Evolutionary conservation across 2,797 vertebrate genomes (phyloP), one percentile per base, ranked within the genome.

Genomic region (Knipowitschia caucasica): DNA sequence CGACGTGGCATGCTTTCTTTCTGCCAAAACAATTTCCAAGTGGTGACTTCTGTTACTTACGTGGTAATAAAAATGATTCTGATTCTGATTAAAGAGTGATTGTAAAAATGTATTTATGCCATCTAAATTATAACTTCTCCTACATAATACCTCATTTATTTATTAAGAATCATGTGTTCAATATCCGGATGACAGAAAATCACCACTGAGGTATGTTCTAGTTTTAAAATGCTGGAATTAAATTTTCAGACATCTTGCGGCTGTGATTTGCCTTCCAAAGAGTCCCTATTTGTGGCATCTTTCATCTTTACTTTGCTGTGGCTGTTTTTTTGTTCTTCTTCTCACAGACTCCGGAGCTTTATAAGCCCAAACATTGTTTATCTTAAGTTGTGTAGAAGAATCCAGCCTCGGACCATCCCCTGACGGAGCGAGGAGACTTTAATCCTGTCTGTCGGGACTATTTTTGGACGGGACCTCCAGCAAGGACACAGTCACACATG

Each of bases 361-460:
- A 15, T 15, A 35, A 35, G 33, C n/a, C 33, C 5, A 39, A 39
- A 23, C 18, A 23, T 3, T 42, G 3, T 42, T 14, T 42, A 23
- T 42, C 39, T 42, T 42, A 12, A 44, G 23, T 29, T 17, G n/a
- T 9, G 44, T 8, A 42, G 56, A 34, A 49, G 47, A 29, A 40
- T 54, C 69, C 38, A 51, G 70, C 50, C 36, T 57, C 31, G 62
- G 29, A 53, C 66, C 56, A 70, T 64, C 78, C 72, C 61, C 31
- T 7, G 42, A 77, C 67, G 67, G 71, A 69, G 53, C 40, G 30
- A 60, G 44, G 21, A 43, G 40, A 47, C 33, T 62, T n/a, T 59
- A 33, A 45, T 67, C 68, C 62, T 58, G 57, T 3, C 18, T 21
- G 40, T 64, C 47, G 59, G 21, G 56, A 65, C 24, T 83, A 71